Base-by-base conservation (phyloP, 2,888 invertebrate species). In the Brachypalpus laphriformis region DNA sequence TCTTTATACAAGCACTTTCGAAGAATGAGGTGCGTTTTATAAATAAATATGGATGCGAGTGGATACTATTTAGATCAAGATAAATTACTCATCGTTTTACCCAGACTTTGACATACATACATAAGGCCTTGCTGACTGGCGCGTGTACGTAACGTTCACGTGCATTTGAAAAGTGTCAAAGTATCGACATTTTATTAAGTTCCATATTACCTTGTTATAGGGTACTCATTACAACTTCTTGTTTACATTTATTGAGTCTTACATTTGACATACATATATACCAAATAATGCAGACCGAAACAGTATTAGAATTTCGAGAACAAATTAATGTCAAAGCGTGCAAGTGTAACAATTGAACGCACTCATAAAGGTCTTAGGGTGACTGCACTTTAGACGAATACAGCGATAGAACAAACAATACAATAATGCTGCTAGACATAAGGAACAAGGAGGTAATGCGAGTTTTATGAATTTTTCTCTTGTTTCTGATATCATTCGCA, bases 71-170 rank as follows among this genome's bases (percentile, higher is more conserved):
- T 76, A 37, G 49, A 54, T 66, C 49, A 18, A 11, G 5, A 49
- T 16, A 7, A 45, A 76, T 59, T 59, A 47, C 40, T 66, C 66
- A 74, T 56, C 16, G 54, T 49, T 59, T 72, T 72, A 42, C 16
- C 18, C 49, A 40, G 59, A 16, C 22, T 31, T 51, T 47, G 47
- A 34, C 9, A 34, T 34, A 1, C 34, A 34, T 34, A 54, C 16
- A 31, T 28, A 14, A 31, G n/a, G n/a, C n/a, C 37, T 22, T 25
- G 7, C 47, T 18, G 28, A 25, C 5, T 34, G 16, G 63, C 45
- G 45, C 42, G 63, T 47, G 47, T 28, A 22, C 20, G 20, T 18
- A n/a, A 25, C 51, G 45, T 57, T 31, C 20, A 34, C 34, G 45
- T 59, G 47, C 22, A 34, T 37, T 6, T 14, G 28, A 57, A 47